These are phyloP conservation scores for Poecilia picta DNA, from an alignment of 2,797 vertebrate species.

Conservation along the genomic window DNA sequence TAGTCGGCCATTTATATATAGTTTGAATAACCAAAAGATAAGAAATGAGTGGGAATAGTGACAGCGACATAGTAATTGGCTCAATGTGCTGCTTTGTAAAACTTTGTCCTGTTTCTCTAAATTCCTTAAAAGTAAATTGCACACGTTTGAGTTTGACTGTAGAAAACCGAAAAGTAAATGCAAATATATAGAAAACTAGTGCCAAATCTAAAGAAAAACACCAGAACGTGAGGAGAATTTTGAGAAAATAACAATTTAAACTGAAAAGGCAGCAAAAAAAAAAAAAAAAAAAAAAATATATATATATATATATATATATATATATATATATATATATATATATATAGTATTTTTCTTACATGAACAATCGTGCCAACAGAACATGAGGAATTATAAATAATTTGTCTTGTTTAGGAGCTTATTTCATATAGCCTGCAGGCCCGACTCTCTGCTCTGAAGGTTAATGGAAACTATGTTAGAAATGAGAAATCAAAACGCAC, in stretches of 20 bases:
- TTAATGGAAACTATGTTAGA: slow-evolving; percentile 38
- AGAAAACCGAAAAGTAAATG: not conserved
- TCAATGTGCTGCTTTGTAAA: not conserved
- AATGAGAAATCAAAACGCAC: slow-evolving; percentile 27
- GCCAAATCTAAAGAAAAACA: not conserved
- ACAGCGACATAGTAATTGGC: not conserved
- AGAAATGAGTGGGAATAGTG: not conserved
- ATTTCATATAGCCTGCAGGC: slow-evolving; percentile 35
- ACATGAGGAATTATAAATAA: slow-evolving; percentile 18
- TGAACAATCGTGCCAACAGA: slow-evolving; percentile 25
- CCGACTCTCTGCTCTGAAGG: slow-evolving; percentile 26
- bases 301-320: not conserved
- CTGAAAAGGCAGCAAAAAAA: not conserved
- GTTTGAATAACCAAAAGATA: not conserved
- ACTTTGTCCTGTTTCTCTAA: not conserved
- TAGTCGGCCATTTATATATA: not conserved
- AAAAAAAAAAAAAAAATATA: no score
- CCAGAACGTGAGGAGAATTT: not conserved
- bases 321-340: no score
- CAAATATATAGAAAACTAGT: not conserved
- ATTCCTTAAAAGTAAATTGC: no score
- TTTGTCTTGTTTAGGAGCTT: slow-evolving; percentile 17
- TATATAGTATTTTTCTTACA: not conserved
- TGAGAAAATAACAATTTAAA: not conserved
- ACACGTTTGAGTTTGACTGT: not conserved